Evolutionary conservation across 2,797 vertebrate species (phyloP).

Genomic region (Argya squamiceps): DNA sequence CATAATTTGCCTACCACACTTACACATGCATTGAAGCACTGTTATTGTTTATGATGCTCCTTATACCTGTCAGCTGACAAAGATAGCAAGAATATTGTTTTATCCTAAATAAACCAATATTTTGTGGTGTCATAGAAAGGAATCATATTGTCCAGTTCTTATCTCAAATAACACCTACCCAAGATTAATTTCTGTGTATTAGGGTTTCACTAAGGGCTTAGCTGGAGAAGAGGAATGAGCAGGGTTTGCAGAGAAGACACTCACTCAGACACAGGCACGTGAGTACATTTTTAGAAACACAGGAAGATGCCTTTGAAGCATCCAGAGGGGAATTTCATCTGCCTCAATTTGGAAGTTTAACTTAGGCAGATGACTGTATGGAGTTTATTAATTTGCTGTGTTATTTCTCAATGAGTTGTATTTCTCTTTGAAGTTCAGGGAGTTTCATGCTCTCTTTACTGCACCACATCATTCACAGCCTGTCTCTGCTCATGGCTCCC

Average conservation of each 20-base stretch:
- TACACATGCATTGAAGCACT: fast-evolving
- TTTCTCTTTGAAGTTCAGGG: not conserved
- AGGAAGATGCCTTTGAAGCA: not conserved
- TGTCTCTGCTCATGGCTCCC: not conserved
- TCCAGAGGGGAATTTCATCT: not conserved
- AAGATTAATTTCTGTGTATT: not conserved
- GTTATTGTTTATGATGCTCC: not conserved
- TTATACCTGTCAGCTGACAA: not conserved
- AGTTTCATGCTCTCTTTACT: not conserved
- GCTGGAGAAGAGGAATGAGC: not conserved
- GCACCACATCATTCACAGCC: fast-evolving
- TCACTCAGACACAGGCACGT: fast-evolving
- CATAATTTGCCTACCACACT: not conserved
- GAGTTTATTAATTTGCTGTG: not conserved
- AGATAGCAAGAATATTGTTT: not conserved
- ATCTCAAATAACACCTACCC: not conserved
- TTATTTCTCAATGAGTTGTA: not conserved
- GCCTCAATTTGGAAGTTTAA: not conserved
- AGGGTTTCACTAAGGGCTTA: not conserved
- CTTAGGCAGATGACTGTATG: not conserved
- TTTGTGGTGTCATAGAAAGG: not conserved
- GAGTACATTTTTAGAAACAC: not conserved
- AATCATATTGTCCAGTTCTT: not conserved
- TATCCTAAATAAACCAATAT: not conserved
- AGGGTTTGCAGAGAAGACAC: not conserved